phyloP scores from a whole-genome alignment of 2,113 vertebrate species.

The Gracilinanus agilis region DNA sequence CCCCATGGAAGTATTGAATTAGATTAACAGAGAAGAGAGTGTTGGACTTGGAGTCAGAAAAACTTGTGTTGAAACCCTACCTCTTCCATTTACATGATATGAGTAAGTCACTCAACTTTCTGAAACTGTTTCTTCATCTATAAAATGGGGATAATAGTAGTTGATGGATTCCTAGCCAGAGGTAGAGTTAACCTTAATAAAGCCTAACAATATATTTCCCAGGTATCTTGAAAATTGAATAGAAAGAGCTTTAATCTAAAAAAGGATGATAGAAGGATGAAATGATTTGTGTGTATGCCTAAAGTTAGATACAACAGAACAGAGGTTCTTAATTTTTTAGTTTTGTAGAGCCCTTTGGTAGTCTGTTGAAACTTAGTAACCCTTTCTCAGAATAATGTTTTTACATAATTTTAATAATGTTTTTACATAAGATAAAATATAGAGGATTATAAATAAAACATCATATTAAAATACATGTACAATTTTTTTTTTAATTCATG shows the following conservation, averaged over 20 bases:
- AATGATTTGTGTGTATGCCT: neutral
- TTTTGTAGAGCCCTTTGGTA: neutral
- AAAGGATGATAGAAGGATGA: neutral
- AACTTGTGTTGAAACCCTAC: accelerated
- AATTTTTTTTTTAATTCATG: neutral
- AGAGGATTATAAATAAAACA: neutral
- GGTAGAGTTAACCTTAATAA: neutral
- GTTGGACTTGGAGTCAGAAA: neutral
- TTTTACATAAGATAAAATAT: neutral
- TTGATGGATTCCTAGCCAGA: neutral
- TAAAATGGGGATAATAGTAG: neutral
- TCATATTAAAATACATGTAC: neutral
- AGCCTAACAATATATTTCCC: neutral
- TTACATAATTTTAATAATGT: neutral
- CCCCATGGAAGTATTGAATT: neutral
- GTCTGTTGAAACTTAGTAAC: neutral
- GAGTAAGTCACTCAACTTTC: neutral
- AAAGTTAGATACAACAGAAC: neutral
- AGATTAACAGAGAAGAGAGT: accelerated
- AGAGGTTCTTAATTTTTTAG: neutral
- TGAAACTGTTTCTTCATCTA: neutral
- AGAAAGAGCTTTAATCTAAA: neutral
- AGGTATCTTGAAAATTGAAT: neutral
- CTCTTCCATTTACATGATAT: neutral
- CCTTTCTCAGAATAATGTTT: neutral